These are phyloP conservation scores for Euzophera pinguis DNA, from an alignment of 2,888 invertebrate genomes.

Conservation along the genomic window DNA sequence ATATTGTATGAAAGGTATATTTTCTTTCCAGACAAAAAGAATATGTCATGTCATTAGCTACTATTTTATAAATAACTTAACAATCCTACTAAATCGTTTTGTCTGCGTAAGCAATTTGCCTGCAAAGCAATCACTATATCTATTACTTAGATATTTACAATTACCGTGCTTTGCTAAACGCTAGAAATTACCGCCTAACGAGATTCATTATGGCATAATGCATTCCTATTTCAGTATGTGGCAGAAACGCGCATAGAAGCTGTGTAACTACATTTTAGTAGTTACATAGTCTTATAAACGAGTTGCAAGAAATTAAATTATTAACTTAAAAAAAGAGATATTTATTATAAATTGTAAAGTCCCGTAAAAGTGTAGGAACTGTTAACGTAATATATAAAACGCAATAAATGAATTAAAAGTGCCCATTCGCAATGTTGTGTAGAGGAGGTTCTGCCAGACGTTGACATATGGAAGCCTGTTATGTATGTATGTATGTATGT, in stretches of 20 bases:
- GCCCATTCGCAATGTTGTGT: too few relatives aligned
- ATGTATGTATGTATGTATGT: too few relatives aligned
- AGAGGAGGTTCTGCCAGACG: too few relatives aligned
- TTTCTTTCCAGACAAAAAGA: background rate
- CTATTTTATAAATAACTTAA: background rate
- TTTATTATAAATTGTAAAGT: too few relatives aligned
- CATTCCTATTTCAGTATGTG: background rate
- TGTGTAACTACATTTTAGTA: background rate
- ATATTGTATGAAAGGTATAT: background rate
- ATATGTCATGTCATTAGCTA: background rate
- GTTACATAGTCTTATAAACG: background rate
- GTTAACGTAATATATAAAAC: too few relatives aligned
- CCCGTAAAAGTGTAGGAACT: too few relatives aligned
- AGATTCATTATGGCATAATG: constrained; percentile 6
- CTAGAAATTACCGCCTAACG: constrained; percentile 4
- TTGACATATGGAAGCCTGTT: too few relatives aligned
- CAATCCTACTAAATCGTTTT: background rate
- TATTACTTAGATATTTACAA: constrained; percentile 24
- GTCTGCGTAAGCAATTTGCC: background rate
- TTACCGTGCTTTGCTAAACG: constrained; percentile 21
- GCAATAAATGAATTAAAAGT: too few relatives aligned
- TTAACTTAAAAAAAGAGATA: too few relatives aligned
- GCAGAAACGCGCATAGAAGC: background rate
- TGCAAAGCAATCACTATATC: background rate
- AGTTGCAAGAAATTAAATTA: too few relatives aligned